phyloP scores from a whole-genome alignment of 2,797 vertebrate species.

The Catharus ustulatus region DNA sequence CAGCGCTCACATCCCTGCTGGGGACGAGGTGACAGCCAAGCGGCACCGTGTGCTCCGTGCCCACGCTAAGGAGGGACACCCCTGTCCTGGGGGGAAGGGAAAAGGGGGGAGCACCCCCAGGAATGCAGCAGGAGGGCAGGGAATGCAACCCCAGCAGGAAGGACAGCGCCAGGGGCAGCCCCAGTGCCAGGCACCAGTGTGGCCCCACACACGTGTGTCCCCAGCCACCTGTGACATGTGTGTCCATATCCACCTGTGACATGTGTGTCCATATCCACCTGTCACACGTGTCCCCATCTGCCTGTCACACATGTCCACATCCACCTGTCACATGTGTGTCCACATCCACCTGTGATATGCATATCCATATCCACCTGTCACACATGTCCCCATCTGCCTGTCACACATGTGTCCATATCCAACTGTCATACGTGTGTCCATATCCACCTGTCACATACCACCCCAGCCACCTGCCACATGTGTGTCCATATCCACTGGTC shows the following conservation, averaged over 20 bases:
- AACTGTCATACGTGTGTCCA: not conserved
- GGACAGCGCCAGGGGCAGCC: not conserved
- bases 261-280: fast-evolving
- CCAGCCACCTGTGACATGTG: fast-evolving
- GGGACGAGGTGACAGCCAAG: constrained; percentile 40
- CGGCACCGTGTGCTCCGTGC: not conserved
- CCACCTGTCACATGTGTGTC: not conserved
- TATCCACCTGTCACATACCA: no score
- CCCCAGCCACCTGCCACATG: fast-evolving
- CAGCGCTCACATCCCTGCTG: constrained; percentile 42
- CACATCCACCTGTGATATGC: fast-evolving
- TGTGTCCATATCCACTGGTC: fast-evolving
- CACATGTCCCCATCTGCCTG: fast-evolving
- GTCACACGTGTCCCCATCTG: fast-evolving
- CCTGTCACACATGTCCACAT: not conserved
- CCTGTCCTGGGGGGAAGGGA: not conserved
- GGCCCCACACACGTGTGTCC: fast-evolving
- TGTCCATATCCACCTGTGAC: not conserved
- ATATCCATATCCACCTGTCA: fast-evolving
- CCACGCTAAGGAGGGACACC: not conserved
- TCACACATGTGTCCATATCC: fast-evolving
- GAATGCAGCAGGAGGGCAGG: not conserved
- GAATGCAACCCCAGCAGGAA: fast-evolving
- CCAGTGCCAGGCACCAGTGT: fast-evolving
- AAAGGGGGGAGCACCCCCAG: not conserved